Conservation (phyloP, 2,797 vertebrate genomes). For the Mareca strepera region DNA sequence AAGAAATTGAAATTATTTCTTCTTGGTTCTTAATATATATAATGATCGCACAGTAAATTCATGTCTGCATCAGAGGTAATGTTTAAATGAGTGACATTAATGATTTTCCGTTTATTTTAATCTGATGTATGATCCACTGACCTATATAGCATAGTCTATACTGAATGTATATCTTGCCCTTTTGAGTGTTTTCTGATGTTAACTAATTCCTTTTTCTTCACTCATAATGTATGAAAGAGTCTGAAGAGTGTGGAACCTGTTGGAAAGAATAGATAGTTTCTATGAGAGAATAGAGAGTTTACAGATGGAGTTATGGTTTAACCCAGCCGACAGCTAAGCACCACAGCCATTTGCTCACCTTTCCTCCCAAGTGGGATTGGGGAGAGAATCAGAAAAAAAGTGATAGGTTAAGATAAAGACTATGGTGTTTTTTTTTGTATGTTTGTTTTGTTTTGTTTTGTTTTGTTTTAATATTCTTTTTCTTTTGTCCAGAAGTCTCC, state of each 20-base stretch:
- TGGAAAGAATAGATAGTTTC: neutral
- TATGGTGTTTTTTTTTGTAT: too few relatives aligned
- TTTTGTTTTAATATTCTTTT: neutral
- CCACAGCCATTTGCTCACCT: too few relatives aligned
- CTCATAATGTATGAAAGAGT: neutral
- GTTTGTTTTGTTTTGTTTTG: too few relatives aligned
- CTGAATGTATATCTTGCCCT: neutral
- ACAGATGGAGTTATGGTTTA: too few relatives aligned
- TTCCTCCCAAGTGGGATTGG: too few relatives aligned
- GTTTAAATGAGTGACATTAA: neutral
- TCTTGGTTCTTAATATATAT: neutral
- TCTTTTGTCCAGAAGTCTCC: neutral
- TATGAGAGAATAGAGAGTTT: neutral
- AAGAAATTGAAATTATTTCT: neutral
- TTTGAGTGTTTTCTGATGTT: neutral
- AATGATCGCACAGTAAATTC: neutral
- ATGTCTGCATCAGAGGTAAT: neutral
- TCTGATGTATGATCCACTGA: neutral
- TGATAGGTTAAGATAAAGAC: too few relatives aligned
- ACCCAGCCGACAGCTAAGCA: too few relatives aligned
- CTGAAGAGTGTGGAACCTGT: neutral
- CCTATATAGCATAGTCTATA: neutral
- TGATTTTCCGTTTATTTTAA: neutral
- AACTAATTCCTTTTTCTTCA: neutral
- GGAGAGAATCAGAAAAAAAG: too few relatives aligned